Percentiles rank a stretch among this genome's conserved stretches.
These are phyloP conservation scores for Drosophila lini DNA, from an alignment of 1,140 invertebrate genomes.

Conservation along the genomic window DNA sequence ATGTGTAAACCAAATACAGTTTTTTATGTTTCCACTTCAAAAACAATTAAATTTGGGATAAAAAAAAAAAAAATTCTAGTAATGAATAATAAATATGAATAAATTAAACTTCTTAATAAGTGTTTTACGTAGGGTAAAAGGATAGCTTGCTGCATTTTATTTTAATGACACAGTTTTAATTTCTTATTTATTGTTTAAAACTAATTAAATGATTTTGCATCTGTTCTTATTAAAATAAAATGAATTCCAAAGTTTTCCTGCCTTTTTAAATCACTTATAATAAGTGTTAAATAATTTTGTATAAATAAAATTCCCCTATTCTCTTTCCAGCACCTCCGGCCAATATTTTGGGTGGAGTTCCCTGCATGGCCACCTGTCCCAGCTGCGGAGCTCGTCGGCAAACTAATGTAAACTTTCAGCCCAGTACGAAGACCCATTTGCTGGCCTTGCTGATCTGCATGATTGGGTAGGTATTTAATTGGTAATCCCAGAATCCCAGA, in stretches of 20 bases:
- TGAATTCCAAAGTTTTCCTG: no score
- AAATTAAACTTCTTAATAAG: no score
- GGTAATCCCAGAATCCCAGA: no score
- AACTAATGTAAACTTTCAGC: constrained; percentile 60
- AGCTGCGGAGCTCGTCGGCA: constrained; percentile 45
- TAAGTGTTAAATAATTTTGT: no score
- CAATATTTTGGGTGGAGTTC: constrained; percentile 40
- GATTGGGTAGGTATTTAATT: constrained; percentile 84
- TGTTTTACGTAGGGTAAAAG: no score
- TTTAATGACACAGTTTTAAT: neutral
- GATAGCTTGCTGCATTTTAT: neutral
- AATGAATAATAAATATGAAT: neutral
- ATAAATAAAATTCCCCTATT: neutral
- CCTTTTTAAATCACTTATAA: no score
- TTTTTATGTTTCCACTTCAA: neutral
- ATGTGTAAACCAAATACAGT: neutral
- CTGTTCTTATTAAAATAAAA: neutral
- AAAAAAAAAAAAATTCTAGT: neutral
- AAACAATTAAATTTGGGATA: neutral
- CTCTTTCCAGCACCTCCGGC: neutral
- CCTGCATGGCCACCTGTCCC: constrained; percentile 52
- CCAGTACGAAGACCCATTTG: constrained; percentile 87
- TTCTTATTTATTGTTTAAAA: no score
- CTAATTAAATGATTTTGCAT: neutral
- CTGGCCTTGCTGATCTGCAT: constrained; percentile 86